Base-by-base conservation (phyloP, 2,113 vertebrate genomes). In the Chaenogobius annularis region DNA sequence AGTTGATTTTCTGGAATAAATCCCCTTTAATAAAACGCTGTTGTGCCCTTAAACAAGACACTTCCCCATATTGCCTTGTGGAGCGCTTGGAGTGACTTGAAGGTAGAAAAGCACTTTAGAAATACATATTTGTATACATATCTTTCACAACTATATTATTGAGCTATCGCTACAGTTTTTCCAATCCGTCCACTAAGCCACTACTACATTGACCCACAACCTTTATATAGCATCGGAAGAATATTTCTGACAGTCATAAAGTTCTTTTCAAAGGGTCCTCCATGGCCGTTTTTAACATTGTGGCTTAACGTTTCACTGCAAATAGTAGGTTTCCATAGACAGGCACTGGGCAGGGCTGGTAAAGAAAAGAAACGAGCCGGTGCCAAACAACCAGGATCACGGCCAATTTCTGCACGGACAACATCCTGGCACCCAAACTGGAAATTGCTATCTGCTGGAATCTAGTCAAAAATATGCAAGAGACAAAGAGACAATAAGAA, bases 351-450 rank as follows among this genome's bases (percentile, higher is more conserved):
- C 77, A 63, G 62, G 59, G 37, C 46, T 48, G 19, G 47, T 47
- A 1, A 44, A 20, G 9, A 31, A 62, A 17, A n/a, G 56, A 68
- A 26, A 68, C 37, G 9, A 67, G 59, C 44, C 20, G 48, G 65
- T 50, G 73, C 54, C 74, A 69, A 75, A 50, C 62, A 20, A 66
- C 61, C 65, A 64, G 19, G 12, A 61, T 55, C 59, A 35, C 46
- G 46, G 62, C 66, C 55, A 46, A 8, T 20, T 50, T 13, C 10
- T 77, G 74, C 69, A 73, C 23, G 56, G 74, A 62, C 58, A 23
- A 48, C 69, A 71, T 31, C 37, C 78, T 73, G 79, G 81, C 83
- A 80, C 40, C 48, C 37, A 10, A n/a, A 37, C 54, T 48, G 50
- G 62, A 69, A 69, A 17, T 63, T 58, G 46, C 46, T 69, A 70